Evolutionary conservation across 2,888 invertebrate genomes (phyloP).

Genomic region (Cecidostiba fungosa): DNA sequence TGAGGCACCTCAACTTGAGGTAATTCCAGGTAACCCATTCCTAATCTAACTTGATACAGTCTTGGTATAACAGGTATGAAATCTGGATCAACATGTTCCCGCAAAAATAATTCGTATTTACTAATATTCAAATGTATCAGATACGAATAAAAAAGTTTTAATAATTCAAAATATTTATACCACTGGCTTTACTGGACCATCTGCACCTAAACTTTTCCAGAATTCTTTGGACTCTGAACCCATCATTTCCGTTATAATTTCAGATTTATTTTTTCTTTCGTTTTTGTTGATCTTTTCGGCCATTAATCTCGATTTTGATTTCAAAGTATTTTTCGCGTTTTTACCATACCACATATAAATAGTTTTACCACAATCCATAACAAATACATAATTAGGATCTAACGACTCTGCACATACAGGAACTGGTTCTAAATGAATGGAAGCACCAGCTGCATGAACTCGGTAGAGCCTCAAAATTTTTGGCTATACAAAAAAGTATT

Average conservation of each 20-base stretch:
- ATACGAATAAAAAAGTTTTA: not conserved
- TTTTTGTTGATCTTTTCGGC: conserved; percentile 99
- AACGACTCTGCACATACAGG: conserved; percentile 86
- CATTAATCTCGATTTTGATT: conserved; percentile 93
- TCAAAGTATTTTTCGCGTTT: conserved; percentile 92
- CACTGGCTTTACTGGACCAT: conserved; percentile 66
- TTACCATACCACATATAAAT: conserved; percentile 97
- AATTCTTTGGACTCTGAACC: conserved; percentile 92
- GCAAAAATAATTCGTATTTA: conserved; percentile 49
- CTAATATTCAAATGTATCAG: conserved; percentile 9
- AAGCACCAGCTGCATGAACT: conserved; percentile 92
- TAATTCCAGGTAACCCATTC: conserved; percentile 99
- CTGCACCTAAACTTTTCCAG: conserved; percentile 87
- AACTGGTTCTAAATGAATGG: conserved; percentile 95
- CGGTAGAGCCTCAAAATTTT: conserved; percentile 93
- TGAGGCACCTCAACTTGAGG: conserved; percentile 94
- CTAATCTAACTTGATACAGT: conserved; percentile 96
- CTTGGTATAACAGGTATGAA: conserved; percentile 87
- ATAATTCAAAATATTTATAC: conserved; percentile 72
- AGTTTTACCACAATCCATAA: conserved; percentile 92
- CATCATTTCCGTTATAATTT: conserved; percentile 91
- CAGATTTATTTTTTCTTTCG: conserved; percentile 97
- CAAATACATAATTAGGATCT: conserved; percentile 95
- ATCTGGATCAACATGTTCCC: conserved; percentile 88
- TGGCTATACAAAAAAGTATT: conserved; percentile 82